Percentiles rank a stretch among this genome's conserved stretches.
Conservation (phyloP, 2,113 vertebrate genomes). For the Pontoporia blainvillei region DNA sequence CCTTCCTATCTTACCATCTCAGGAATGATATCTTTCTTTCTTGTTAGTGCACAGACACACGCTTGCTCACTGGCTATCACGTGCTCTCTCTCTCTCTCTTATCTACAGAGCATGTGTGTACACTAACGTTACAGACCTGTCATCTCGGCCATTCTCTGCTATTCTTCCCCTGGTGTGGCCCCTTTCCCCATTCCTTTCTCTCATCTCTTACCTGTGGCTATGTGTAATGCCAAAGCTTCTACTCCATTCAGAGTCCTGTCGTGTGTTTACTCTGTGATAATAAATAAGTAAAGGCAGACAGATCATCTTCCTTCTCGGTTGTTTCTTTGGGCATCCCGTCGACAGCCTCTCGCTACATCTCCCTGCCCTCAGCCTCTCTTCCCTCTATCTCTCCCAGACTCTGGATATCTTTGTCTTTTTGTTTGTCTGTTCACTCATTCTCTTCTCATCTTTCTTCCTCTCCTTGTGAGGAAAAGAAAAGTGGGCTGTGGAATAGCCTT, state of each 20-base stretch:
- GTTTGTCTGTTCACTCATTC: not conserved
- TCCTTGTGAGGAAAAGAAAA: not conserved
- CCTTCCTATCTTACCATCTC: not conserved
- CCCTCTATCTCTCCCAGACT: not conserved
- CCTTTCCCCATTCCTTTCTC: not conserved
- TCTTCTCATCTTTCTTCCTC: not conserved
- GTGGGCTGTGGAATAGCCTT: not conserved
- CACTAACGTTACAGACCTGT: not conserved
- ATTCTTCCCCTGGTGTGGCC: not conserved
- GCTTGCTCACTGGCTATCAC: not conserved
- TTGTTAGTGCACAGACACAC: not conserved
- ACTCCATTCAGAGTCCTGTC: not conserved
- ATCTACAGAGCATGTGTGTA: accelerated
- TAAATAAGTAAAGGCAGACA: not conserved
- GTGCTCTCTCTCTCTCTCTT: not conserved
- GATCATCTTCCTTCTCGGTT: not conserved
- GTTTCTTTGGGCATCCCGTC: not conserved
- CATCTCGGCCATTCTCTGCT: not conserved
- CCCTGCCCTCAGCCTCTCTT: not conserved
- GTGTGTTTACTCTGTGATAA: not conserved
- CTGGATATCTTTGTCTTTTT: not conserved
- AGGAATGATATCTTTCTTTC: not conserved
- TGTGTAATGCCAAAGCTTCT: not conserved
- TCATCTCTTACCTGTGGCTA: not conserved
- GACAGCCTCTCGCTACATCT: not conserved